phyloP scores from a whole-genome alignment of 2,113 vertebrate genomes.

The Alces alces region DNA sequence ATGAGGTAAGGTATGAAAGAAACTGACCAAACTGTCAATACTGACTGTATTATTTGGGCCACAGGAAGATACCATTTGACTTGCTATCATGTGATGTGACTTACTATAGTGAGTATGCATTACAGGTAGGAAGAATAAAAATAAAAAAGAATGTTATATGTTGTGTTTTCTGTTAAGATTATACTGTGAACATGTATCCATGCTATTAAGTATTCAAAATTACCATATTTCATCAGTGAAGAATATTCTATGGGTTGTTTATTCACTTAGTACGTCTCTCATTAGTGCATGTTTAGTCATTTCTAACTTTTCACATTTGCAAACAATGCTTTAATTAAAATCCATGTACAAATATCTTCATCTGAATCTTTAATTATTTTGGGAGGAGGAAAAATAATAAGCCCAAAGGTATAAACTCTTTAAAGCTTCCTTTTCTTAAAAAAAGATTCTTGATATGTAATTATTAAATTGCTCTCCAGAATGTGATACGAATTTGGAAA shows the following conservation, averaged over 20 bases:
- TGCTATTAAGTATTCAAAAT: not conserved
- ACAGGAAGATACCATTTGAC: not conserved
- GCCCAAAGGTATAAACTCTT: not conserved
- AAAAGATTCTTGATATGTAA: not conserved
- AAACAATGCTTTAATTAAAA: conserved; percentile 27
- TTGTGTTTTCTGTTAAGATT: not conserved
- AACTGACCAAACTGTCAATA: not conserved
- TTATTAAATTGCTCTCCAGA: not conserved
- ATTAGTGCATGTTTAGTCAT: not conserved
- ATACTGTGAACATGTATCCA: not conserved
- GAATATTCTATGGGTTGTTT: not conserved
- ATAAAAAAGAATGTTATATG: not conserved
- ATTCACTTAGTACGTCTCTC: not conserved
- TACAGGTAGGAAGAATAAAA: not conserved
- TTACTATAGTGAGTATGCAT: not conserved
- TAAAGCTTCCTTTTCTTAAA: not conserved
- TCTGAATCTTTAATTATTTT: conserved; percentile 1
- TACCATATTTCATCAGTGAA: not conserved
- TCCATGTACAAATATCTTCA: not conserved
- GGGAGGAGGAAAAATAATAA: not conserved
- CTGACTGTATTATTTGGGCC: not conserved
- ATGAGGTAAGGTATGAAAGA: not conserved
- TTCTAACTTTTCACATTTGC: not conserved
- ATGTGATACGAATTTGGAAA: not conserved
- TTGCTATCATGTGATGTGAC: not conserved